Evolutionary conservation across 1,140 invertebrate genomes (phyloP).

Genomic region (Manduca sexta): DNA sequence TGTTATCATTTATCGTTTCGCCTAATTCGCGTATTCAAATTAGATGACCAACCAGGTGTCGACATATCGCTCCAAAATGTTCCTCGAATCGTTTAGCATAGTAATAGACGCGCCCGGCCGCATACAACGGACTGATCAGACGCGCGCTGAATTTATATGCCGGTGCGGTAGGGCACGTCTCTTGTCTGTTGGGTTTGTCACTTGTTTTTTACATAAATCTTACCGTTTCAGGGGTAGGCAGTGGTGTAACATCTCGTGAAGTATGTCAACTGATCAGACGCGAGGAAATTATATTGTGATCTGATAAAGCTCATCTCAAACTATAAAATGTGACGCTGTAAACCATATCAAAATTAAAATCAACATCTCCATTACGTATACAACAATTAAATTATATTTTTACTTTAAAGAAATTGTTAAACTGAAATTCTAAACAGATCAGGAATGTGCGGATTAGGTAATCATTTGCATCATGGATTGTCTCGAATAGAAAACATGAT

Average conservation of each 20-base stretch:
- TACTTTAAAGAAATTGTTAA: background rate
- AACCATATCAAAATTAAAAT: no score
- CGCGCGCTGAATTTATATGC: constrained; percentile 13
- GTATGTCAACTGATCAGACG: no score
- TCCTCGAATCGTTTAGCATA: constrained; percentile 34
- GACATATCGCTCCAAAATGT: constrained; percentile 27
- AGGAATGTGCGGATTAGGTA: constrained; percentile 22
- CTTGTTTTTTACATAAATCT: no score
- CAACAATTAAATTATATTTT: no score
- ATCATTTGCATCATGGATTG: constrained; percentile 34
- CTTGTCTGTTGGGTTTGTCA: no score
- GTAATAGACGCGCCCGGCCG: constrained; percentile 10
- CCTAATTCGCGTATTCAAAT: constrained; percentile 10
- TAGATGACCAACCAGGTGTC: constrained; percentile 1
- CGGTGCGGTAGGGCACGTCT: constrained; percentile 24
- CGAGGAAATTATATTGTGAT: no score
- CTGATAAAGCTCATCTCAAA: no score
- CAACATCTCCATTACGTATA: no score
- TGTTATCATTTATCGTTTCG: no score
- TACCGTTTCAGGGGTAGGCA: no score
- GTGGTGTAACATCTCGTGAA: no score
- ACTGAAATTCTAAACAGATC: background rate
- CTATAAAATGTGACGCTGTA: no score
- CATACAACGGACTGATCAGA: background rate
- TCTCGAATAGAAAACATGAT: background rate